A percentile compares a stretch with the other conserved stretches of the same genome.
phyloP scores from a whole-genome alignment of 2,113 vertebrate genomes.

The Himantopus leucocephalus region DNA sequence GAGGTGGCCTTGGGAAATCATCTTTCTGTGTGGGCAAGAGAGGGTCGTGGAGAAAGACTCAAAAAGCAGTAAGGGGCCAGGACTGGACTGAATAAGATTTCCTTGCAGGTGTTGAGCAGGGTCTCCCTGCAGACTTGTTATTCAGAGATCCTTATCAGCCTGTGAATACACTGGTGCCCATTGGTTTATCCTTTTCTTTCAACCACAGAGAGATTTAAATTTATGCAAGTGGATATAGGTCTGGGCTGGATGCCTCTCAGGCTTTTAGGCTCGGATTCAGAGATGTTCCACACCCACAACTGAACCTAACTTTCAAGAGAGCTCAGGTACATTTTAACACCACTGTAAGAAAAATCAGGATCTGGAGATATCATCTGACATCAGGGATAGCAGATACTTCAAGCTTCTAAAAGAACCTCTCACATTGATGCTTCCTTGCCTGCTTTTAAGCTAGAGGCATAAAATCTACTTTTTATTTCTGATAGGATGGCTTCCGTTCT shows the following conservation, averaged over 20 bases:
- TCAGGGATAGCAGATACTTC: background rate
- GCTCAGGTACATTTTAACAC: background rate
- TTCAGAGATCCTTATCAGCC: background rate
- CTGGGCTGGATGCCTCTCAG: background rate
- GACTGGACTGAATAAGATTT: background rate
- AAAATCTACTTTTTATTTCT: background rate
- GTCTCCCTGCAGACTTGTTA: background rate
- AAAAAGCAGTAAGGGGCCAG: background rate
- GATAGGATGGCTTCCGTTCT: background rate
- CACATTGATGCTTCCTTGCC: background rate
- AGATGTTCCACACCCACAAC: background rate
- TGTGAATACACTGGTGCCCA: background rate
- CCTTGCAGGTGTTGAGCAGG: background rate
- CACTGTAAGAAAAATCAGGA: background rate
- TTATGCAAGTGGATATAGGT: background rate
- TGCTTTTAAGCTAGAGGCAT: background rate
- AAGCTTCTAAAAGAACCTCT: background rate
- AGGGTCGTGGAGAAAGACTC: background rate
- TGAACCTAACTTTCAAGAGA: background rate
- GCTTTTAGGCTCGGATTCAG: background rate
- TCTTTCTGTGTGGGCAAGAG: background rate
- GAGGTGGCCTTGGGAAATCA: background rate
- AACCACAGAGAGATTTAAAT: background rate
- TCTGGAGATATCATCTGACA: background rate
- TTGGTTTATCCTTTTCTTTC: background rate